These are phyloP conservation scores for Linurgus olivaceus DNA, from an alignment of 2,797 vertebrate species.

Conservation along the genomic window DNA sequence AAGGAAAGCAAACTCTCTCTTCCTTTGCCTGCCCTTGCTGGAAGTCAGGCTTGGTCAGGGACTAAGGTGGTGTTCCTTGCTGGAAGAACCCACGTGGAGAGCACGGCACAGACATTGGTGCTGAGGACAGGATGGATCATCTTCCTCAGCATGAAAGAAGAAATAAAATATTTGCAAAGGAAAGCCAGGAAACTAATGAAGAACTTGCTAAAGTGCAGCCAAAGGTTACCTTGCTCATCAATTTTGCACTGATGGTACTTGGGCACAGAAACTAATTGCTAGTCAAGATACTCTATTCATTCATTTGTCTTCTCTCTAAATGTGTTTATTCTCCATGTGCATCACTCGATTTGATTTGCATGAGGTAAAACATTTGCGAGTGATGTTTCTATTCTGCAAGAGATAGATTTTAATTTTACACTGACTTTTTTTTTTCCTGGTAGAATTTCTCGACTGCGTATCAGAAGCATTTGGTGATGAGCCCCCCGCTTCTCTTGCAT, in stretches of 20 bases:
- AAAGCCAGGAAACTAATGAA: constrained; percentile 61
- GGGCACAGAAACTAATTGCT: constrained; percentile 65
- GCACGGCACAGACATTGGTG: not conserved
- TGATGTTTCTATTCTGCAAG: constrained; percentile 46
- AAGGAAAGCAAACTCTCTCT: not conserved
- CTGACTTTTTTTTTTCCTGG: not conserved
- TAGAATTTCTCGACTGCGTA: constrained; percentile 8
- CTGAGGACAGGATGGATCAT: not conserved
- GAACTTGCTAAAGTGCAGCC: constrained; percentile 63
- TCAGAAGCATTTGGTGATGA: constrained; percentile 41
- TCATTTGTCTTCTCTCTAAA: constrained; percentile 64
- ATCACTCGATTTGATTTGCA: constrained; percentile 72
- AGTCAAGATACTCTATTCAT: constrained; percentile 55
- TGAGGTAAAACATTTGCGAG: constrained; percentile 66
- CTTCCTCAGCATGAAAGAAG: not conserved
- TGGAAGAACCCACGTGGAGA: not conserved
- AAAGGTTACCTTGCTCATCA: constrained; percentile 63
- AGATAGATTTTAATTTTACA: constrained; percentile 52
- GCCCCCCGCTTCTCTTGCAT: not conserved
- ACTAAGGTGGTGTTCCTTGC: not conserved
- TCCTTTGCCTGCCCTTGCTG: not conserved
- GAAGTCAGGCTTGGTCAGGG: not conserved
- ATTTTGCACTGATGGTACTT: constrained; percentile 57
- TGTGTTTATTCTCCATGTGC: constrained; percentile 68
- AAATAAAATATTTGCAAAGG: constrained; percentile 57